Evolutionary conservation across 2,888 invertebrate genomes (phyloP), one percentile per base, ranked within the genome.

Genomic region (Phymatocera aterrima): DNA sequence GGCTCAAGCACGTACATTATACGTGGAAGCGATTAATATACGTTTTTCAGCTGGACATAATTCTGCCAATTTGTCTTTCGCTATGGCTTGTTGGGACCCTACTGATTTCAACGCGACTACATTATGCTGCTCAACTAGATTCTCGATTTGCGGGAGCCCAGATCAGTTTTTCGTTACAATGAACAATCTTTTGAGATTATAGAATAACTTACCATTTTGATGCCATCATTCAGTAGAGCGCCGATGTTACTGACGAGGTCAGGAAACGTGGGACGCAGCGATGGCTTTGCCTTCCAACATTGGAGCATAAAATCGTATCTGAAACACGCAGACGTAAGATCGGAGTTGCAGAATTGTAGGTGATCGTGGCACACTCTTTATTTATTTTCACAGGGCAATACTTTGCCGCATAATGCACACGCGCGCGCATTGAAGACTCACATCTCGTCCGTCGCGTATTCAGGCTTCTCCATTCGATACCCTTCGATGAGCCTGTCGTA

Each of bases 381-480:
- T n/a, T n/a, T n/a, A n/a, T n/a, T 46, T 46, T 46, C n/a, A 15
- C 46, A 46, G 1, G 5, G 12, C 10, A 1, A 57, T 57, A 28
- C 0, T 57, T 57, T 28, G 28, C 15, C 3, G 1, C 28, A 57
- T 28, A 12, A 15, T 15, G 57, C 10, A 51, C 3, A 5, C 24
- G 51, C 21, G 24, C 3, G 21, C 24, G 51, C 24, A 18, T 10
- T 10, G 10, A 51, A 57, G 21, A 88, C 91, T 91, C 94, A 96
- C 91, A 96, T 91, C 80, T 94, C 93, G 83, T 95, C 93, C 72
- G 97, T 96, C 8, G 97, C 94, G 88, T 94, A 96, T 28, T 94
- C 92, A 0, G 98, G 98, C 84, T 95, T 94, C 81, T 96, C 95
- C 93, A 98, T 94, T 77, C 98, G 93, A 87, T 96, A 95, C 83